These are phyloP conservation scores for Antheraea assamensis DNA, from an alignment of 2,888 invertebrate species.

Conservation along the genomic window DNA sequence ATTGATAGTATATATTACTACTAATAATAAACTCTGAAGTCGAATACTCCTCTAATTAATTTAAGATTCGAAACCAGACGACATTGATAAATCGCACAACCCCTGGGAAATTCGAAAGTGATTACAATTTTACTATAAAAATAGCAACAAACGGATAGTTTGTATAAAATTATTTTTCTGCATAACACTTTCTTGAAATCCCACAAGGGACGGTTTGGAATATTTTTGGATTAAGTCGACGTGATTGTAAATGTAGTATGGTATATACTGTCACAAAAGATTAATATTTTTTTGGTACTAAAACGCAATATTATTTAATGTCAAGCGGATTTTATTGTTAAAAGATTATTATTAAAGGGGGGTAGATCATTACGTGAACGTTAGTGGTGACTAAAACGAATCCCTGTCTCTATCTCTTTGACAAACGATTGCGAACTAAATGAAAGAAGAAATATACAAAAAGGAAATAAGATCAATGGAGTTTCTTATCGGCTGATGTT, in stretches of 20 bases:
- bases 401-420: no score
- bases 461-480: no score
- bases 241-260: neutral
- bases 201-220: neutral
- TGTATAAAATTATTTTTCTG: neutral
- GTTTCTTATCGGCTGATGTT: no score
- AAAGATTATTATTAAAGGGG: no score
- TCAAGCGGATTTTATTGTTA: no score
- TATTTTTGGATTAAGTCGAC: neutral
- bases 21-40: neutral
- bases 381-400: no score
- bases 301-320: no score
- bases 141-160: neutral
- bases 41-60: constrained; percentile 29
- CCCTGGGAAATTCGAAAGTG: constrained; percentile 28
- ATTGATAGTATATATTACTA: neutral
- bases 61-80: constrained; percentile 34
- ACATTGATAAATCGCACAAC: constrained; percentile 35
- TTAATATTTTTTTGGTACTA: no score
- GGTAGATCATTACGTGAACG: no score
- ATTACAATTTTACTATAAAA: constrained; percentile 10
- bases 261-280: no score
- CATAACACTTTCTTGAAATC: neutral
- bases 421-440: no score
- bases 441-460: no score